These are phyloP conservation scores for Cephus nigrinus DNA, from an alignment of 2,888 invertebrate species.

Conservation along the genomic window DNA sequence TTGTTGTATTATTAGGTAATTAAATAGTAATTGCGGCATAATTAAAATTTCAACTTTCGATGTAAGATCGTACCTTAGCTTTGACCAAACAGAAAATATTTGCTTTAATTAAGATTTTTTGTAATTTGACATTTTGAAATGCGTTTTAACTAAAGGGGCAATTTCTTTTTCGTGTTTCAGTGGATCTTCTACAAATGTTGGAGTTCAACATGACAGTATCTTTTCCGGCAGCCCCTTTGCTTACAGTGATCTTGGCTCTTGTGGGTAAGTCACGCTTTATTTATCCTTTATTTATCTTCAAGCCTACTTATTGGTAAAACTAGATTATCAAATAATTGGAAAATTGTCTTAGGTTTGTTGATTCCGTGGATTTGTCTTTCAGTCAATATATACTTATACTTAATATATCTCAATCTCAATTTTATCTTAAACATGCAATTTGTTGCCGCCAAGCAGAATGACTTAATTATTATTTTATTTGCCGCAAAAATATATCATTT, in stretches of 20 bases:
- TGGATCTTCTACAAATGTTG: conserved; percentile 97
- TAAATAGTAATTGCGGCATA: background rate
- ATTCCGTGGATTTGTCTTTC: background rate
- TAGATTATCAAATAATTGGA: background rate
- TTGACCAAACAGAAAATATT: background rate
- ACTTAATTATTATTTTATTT: background rate
- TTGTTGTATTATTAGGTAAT: background rate
- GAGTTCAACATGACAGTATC: conserved; percentile 95
- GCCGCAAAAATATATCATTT: background rate
- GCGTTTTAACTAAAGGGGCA: background rate
- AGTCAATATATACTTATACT: background rate
- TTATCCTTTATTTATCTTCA: background rate
- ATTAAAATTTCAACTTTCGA: background rate
- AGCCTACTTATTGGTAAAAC: background rate
- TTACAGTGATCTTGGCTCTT: conserved; percentile 97
- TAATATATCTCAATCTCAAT: background rate
- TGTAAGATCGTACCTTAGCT: background rate
- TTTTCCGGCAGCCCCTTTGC: conserved; percentile 95
- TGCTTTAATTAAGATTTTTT: background rate
- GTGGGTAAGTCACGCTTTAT: conserved; percentile 84
- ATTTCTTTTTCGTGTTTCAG: conserved; percentile 71
- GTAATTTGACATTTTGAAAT: background rate
- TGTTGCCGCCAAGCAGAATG: background rate
- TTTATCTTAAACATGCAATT: background rate
- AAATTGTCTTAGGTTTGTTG: background rate